phyloP scores from a whole-genome alignment of 2,888 invertebrate species.

The Rhamphomyia laevipes region DNA sequence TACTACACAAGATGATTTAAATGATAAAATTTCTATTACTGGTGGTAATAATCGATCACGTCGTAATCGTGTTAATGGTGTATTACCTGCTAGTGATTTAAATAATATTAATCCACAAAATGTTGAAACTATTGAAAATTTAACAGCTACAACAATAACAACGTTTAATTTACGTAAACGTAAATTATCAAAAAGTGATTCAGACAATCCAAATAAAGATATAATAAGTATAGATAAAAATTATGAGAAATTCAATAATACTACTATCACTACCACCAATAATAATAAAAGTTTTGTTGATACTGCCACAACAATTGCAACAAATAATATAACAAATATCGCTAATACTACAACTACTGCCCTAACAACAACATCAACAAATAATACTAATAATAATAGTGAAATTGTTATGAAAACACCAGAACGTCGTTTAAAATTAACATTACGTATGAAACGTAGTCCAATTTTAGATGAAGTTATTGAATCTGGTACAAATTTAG shows the following conservation, averaged over 20 bases:
- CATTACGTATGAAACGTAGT: constrained; percentile 75
- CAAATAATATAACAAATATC: background rate
- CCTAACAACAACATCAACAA: background rate
- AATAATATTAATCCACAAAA: no score
- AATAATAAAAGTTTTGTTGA: constrained; percentile 7
- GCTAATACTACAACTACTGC: background rate
- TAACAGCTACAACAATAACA: constrained; percentile 1
- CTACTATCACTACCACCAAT: background rate
- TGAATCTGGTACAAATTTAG: constrained; percentile 57
- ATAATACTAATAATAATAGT: constrained; percentile 4
- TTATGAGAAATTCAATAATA: no score
- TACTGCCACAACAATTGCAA: constrained; percentile 9
- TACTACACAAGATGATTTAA: no score
- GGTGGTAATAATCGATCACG: no score
- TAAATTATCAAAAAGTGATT: constrained; percentile 14
- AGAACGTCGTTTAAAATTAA: constrained; percentile 54
- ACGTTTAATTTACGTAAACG: constrained; percentile 9
- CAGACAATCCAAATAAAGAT: no score
- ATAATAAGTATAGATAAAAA: no score
- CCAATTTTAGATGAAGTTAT: constrained; percentile 75
- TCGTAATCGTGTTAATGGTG: no score
- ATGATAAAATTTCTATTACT: no score
- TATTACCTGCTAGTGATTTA: no score
- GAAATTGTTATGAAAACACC: constrained; percentile 35
- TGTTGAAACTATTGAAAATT: constrained; percentile 10